Base-by-base conservation (phyloP, 1,140 invertebrate genomes). In the Ruditapes philippinarum region DNA sequence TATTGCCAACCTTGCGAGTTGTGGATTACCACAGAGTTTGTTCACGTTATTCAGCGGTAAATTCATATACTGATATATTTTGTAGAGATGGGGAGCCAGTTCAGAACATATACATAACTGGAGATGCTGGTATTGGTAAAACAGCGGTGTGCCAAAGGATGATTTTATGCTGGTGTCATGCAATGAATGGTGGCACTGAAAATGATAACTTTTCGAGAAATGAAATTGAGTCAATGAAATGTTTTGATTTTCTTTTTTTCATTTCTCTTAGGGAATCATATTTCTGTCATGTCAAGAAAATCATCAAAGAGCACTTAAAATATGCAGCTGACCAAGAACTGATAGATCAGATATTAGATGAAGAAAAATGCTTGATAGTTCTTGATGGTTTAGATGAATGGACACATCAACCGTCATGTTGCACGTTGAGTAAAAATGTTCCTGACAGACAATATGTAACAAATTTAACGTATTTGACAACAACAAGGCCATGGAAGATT, bases 331-430 rank as follows among this genome's bases (percentile, higher is more conserved):
- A 76, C 5, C 22, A 5, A 14, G 42, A 76, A 25, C 4, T 49
- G 28, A 28, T 76, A 49, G 25, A 28, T 1, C 42, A 45, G 38
- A 76, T 76, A 14, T 25, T 49, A n/a, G 73, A 76, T 25, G 38
- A 76, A 45, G 38, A 76, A 31, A 51, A 49, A 14, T 76, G 73
- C 25, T 25, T 76, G 12, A 76, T 76, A 25, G 49, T 76, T 76
- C 38, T 76, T n/a, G 73, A 76, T 51, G 73, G 73, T 12, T 33
- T 76, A 9, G 73, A 76, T 45, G 73, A 76, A 51, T 76, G 73
- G 73, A n/a, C 40, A 14, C 68, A 73, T 73, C 9, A 5, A 28
- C 12, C 28, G 14, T n/a, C 40, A 25, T 19, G 7, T 40, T 45
- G 11, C 22, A 11, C 38, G n/a, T 19, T 40, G 19, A 49, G 17